Base-by-base conservation (phyloP, 92 coral and sea anemone genomes). In the Paramuricea clavata region DNA sequence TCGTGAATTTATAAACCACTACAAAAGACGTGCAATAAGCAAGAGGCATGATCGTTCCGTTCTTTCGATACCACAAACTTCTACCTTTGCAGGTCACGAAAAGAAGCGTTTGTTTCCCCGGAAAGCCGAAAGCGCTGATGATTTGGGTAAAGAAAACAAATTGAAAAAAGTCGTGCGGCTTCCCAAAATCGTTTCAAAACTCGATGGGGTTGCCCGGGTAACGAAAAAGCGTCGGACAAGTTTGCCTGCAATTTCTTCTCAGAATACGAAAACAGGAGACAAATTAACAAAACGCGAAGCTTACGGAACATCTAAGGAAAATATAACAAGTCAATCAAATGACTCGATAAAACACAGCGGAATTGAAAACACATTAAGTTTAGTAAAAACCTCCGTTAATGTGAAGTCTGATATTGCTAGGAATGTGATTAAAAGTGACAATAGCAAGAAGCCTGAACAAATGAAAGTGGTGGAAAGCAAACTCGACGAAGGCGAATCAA, bases 1-100 rank as follows among this genome's bases (percentile, higher is more conserved):
- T 19, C 84, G 84, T 8, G 84, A 79, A 60, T 79, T 79, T 34
- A 79, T 79, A 39, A 28, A 79, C 23, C 84, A 79, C 47, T 79
- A 79, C 84, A 79, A 79, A 25, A 34, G 54, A 59, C 32, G 57
- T 1, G 52, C 54, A 79, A 61, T 1, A 12, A 59, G 34, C 26
- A 52, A 28, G 23, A 76, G 47, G 12, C 16, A 12, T 5, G 57
- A 50, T 16, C 23, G 59, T 13, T 52, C 49, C n/a, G n/a, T 34
- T 0, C 22, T 70, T 21, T 12, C 33, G 8, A 33, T 10, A 3
- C 47, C 76, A 30, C 36, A 67, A 15, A 67, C 44, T 7, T 30
- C 61, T 4, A 39, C 44, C 10, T 39, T 39, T n/a, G n/a, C n/a
- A n/a, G 44, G 5, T 10, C 44, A 39, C 44, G 44, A 39, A 4